phyloP scores from a whole-genome alignment of 2,113 vertebrate genomes.

The Lophura nycthemera region DNA sequence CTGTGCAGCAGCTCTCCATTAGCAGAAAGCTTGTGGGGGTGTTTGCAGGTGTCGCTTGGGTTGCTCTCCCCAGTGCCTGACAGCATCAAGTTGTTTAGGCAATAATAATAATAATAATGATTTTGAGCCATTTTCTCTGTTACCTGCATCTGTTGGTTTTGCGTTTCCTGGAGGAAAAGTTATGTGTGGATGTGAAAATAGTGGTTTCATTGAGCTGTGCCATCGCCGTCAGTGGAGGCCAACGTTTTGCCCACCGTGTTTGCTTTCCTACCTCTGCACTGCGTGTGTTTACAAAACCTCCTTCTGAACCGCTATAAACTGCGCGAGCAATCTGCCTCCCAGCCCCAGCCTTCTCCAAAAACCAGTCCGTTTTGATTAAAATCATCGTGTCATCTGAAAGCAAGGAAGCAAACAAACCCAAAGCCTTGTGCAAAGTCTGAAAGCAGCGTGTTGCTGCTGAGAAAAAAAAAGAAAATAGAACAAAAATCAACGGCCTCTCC shows the following conservation, averaged over 20 bases:
- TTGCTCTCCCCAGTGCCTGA: background rate
- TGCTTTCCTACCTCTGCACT: conserved; percentile 57
- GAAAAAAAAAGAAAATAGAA: background rate
- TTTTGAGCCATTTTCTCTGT: conserved; percentile 31
- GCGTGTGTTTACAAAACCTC: conserved; percentile 56
- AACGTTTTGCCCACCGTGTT: conserved; percentile 43
- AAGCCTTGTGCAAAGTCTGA: conserved; percentile 31
- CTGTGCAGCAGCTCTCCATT: background rate
- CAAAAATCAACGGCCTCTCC: background rate
- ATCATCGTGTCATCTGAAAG: conserved; percentile 53
- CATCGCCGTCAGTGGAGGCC: background rate
- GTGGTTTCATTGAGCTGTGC: conserved; percentile 25
- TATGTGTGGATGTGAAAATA: conserved; percentile 33
- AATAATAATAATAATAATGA: background rate
- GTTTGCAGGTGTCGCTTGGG: background rate
- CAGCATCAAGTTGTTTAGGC: background rate
- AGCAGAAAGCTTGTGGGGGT: background rate
- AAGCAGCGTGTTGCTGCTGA: conserved; percentile 2
- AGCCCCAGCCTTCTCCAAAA: conserved; percentile 36
- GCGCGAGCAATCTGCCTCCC: conserved; percentile 6
- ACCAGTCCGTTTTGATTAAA: conserved; percentile 55
- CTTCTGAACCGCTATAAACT: conserved; percentile 47
- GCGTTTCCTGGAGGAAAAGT: conserved; percentile 32
- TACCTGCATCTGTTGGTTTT: background rate
- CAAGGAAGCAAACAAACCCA: conserved; percentile 9